phyloP scores from a whole-genome alignment of 2,888 invertebrate species.

The Drosophila recens region DNA sequence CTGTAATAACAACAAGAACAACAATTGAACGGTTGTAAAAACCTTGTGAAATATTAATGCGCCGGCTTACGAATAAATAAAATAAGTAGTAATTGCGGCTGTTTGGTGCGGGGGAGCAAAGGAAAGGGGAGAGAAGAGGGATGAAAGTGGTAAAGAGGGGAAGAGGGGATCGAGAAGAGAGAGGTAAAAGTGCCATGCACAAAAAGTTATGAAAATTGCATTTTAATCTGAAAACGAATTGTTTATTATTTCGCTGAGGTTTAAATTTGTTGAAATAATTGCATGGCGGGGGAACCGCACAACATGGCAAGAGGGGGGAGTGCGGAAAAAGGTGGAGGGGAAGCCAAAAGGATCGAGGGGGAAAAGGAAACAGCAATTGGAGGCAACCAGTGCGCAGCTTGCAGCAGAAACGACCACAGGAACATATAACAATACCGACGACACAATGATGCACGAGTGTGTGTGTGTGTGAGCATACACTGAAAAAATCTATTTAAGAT shows the following conservation, averaged over 20 bases:
- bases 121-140: background rate
- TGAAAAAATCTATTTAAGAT: no score
- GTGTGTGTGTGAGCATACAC: constrained; percentile 5
- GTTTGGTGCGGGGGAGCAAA: constrained; percentile 14
- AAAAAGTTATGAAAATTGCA: constrained; percentile 78
- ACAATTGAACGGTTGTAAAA: constrained; percentile 42
- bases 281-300: constrained; percentile 41
- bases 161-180: background rate
- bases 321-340: background rate
- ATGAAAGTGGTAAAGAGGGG: background rate
- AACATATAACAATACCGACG: constrained; percentile 43
- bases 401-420: constrained; percentile 61
- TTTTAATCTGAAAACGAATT: constrained; percentile 80
- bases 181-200: constrained; percentile 37
- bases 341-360: background rate
- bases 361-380: constrained; percentile 66
- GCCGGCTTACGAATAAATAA: constrained; percentile 75
- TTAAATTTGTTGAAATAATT: constrained; percentile 80
- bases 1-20: constrained; percentile 12
- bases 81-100: constrained; percentile 76
- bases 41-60: constrained; percentile 77
- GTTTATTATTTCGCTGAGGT: constrained; percentile 80
- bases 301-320: constrained; percentile 11
- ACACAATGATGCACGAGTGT: constrained; percentile 9
- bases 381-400: constrained; percentile 54